These are phyloP conservation scores for Zhuqinia jingwanae DNA, from an alignment of 2,888 invertebrate genomes.

Conservation along the genomic window DNA sequence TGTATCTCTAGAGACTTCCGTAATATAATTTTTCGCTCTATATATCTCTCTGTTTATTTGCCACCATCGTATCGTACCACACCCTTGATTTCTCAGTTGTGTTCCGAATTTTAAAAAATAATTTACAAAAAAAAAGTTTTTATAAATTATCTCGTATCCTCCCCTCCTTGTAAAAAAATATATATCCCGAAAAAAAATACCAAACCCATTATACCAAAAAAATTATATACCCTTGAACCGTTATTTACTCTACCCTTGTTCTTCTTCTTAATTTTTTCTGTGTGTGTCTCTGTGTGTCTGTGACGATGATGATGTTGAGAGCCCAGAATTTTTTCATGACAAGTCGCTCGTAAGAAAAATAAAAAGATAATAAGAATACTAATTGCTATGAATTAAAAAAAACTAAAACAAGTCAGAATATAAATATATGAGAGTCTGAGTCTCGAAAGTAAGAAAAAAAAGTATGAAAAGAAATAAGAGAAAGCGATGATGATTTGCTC, in stretches of 20 bases:
- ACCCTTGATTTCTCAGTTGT: slow-evolving; percentile 72
- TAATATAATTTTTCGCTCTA: slow-evolving; percentile 12
- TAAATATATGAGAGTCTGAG: not conserved
- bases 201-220: not conserved
- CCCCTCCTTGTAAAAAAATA: not conserved
- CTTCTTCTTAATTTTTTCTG: not conserved
- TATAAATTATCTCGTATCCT: not conserved
- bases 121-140: not conserved
- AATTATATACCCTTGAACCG: not conserved
- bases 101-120: slow-evolving; percentile 44
- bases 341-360: slow-evolving; percentile 46
- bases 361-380: too few species aligned
- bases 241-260: not conserved
- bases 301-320: slow-evolving; percentile 49
- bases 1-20: not conserved
- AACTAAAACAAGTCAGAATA: not conserved
- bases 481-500: slow-evolving; percentile 3
- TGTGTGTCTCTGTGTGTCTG: slow-evolving; percentile 45
- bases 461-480: not conserved
- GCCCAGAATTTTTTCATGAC: slow-evolving; percentile 64
- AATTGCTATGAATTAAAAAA: not conserved
- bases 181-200: not conserved
- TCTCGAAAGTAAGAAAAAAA: not conserved
- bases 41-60: not conserved
- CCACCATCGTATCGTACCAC: too few species aligned